A percentile compares a stretch with the other conserved stretches of the same genome.
These are phyloP conservation scores for Hiodon alosoides DNA, from an alignment of 2,113 vertebrate species.

Conservation along the genomic window DNA sequence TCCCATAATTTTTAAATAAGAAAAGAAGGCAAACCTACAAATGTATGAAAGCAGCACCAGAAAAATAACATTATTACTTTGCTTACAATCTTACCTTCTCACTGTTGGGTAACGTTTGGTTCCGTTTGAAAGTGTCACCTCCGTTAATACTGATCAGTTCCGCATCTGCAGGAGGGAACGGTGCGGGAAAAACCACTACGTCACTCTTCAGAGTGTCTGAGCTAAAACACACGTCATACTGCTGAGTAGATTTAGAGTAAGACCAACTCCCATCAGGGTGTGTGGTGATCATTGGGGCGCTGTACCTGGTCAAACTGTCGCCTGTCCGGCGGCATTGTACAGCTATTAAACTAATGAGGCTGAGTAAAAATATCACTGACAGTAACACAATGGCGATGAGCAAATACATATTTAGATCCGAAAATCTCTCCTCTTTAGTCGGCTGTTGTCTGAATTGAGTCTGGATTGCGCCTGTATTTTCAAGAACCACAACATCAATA, in stretches of 20 bases:
- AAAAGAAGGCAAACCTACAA: too few relatives aligned
- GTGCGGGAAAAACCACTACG: slow-evolving; percentile 42
- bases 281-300: slow-evolving; percentile 50
- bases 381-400: slow-evolving; percentile 61
- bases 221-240: slow-evolving; percentile 59
- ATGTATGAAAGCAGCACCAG: too few relatives aligned
- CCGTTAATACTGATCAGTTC: slow-evolving; percentile 49
- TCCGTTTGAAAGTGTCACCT: slow-evolving; percentile 42
- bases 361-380: slow-evolving; percentile 63
- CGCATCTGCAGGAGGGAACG: slow-evolving; percentile 36
- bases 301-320: slow-evolving; percentile 36
- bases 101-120: slow-evolving; percentile 47
- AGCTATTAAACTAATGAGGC: slow-evolving; percentile 45
- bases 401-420: slow-evolving; percentile 62
- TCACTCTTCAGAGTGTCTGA: slow-evolving; percentile 56
- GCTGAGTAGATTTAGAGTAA: slow-evolving; percentile 55
- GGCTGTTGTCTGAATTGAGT: slow-evolving; percentile 63
- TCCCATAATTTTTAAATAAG: too few relatives aligned
- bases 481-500: slow-evolving; percentile 64
- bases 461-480: slow-evolving; percentile 58
- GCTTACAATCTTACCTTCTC: slow-evolving; percentile 46
- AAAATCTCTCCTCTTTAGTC: slow-evolving; percentile 51
- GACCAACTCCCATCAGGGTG: slow-evolving; percentile 58
- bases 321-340: slow-evolving; percentile 48
- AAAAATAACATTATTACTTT: too few relatives aligned